A percentile compares a stretch with the other conserved stretches of the same genome.
Evolutionary conservation across 2,888 invertebrate genomes (phyloP).

Genomic region (Adelphocoris suturalis): DNA sequence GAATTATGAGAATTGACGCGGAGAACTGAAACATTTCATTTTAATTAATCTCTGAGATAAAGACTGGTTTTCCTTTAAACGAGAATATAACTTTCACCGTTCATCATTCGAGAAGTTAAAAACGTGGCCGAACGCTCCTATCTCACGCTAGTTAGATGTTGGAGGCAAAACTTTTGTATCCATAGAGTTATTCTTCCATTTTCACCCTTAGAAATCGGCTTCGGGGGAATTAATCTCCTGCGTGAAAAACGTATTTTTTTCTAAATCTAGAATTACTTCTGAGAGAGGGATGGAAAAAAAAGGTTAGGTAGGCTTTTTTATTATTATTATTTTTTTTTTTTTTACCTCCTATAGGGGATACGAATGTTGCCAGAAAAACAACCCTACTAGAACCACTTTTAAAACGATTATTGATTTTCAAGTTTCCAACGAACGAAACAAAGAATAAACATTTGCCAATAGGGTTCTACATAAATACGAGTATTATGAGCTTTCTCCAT

Average conservation of each 20-base stretch:
- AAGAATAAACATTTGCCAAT: too few species aligned
- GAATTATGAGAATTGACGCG: constrained; percentile 43
- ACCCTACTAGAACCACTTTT: too few species aligned
- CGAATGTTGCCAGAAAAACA: too few species aligned
- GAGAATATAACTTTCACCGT: constrained; percentile 50
- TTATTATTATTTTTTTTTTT: too few species aligned
- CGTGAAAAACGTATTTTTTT: neutral
- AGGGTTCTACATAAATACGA: too few species aligned
- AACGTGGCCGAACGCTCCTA: constrained; percentile 51
- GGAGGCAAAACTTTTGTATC: constrained; percentile 37
- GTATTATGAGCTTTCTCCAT: too few species aligned
- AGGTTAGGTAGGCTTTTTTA: too few species aligned
- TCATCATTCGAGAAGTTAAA: constrained; percentile 57
- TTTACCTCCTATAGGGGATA: too few species aligned
- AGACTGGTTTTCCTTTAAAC: constrained; percentile 54
- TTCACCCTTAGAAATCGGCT: neutral
- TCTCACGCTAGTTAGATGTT: constrained; percentile 48
- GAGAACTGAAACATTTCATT: constrained; percentile 45
- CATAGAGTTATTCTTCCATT: constrained; percentile 17
- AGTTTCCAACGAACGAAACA: too few species aligned
- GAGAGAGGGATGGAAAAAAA: too few species aligned
- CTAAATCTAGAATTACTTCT: neutral
- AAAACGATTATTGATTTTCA: too few species aligned
- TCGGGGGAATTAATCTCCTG: neutral
- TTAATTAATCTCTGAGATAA: constrained; percentile 56